phyloP scores from a whole-genome alignment of 53 echinoderm and acorn worm species.

The Echinarachnius parma region DNA sequence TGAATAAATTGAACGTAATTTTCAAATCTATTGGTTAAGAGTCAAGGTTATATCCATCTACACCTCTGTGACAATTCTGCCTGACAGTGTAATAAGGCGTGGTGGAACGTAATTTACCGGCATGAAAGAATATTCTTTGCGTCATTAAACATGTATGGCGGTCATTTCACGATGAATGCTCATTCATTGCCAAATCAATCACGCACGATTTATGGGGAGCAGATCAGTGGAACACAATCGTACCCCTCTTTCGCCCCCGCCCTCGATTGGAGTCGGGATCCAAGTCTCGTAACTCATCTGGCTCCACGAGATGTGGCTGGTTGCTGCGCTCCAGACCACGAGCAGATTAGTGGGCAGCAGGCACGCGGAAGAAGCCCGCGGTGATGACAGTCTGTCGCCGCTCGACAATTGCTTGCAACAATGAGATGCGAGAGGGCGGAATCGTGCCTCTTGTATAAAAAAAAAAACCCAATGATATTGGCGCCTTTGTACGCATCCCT shows the following conservation, averaged over 20 bases:
- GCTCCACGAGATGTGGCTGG: constrained; percentile 7
- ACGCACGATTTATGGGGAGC: constrained; percentile 5
- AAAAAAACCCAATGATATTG: not conserved
- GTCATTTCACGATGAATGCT: constrained; percentile 41
- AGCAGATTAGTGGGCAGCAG: too few relatives aligned
- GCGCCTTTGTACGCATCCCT: constrained; percentile 11
- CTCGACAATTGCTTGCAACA: not conserved
- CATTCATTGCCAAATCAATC: constrained; percentile 31
- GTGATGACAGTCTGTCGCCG: constrained; percentile 44
- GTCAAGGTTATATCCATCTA: too few relatives aligned
- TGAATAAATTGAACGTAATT: too few relatives aligned
- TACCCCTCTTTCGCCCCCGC: too few relatives aligned
- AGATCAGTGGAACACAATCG: too few relatives aligned
- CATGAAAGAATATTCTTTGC: constrained; percentile 12
- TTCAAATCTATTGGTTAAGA: too few relatives aligned
- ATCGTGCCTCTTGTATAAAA: not conserved
- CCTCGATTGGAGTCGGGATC: too few relatives aligned
- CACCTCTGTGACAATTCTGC: too few relatives aligned
- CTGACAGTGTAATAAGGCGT: too few relatives aligned
- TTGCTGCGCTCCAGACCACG: constrained; percentile 27
- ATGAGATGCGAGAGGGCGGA: constrained; percentile 6
- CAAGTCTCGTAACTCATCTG: too few relatives aligned
- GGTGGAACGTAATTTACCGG: too few relatives aligned
- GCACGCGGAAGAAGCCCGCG: constrained; percentile 9
- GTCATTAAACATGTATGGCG: constrained; percentile 31